Evolutionary conservation across 2,888 invertebrate species (phyloP).

Genomic region (Aproaerema taeniolella): DNA sequence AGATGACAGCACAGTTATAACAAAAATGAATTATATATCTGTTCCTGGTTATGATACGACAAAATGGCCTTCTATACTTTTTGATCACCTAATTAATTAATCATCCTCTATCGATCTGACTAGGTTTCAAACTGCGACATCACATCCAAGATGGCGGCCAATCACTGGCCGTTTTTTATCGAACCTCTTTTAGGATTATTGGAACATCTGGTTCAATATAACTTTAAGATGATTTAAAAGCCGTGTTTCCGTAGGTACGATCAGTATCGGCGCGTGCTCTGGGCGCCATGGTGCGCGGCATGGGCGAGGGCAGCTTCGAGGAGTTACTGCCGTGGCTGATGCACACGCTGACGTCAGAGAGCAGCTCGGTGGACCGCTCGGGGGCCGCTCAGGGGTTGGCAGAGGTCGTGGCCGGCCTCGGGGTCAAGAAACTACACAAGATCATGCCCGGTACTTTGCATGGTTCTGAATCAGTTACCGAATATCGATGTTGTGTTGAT

Average conservation of each 20-base stretch:
- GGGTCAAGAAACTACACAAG: slow-evolving; percentile 95
- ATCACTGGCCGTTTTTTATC: no score
- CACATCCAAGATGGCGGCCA: no score
- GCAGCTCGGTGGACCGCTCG: slow-evolving; percentile 95
- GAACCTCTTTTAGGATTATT: no score
- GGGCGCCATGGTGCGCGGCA: slow-evolving; percentile 98
- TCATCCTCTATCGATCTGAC: no score
- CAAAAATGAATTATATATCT: no score
- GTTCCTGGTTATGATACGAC: no score
- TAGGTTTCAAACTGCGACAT: no score
- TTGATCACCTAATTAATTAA: no score
- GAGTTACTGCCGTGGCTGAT: slow-evolving; percentile 98
- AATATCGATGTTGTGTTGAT: no score
- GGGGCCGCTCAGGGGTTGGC: slow-evolving; percentile 98
- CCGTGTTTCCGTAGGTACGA: slow-evolving; percentile 78
- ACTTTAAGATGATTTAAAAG: neutral
- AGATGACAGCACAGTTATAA: no score
- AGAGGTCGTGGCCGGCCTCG: slow-evolving; percentile 97
- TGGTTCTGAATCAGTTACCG: no score
- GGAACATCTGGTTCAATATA: neutral
- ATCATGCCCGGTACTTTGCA: slow-evolving; percentile 88
- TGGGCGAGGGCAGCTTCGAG: slow-evolving; percentile 97
- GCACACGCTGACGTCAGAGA: slow-evolving; percentile 97
- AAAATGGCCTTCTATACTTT: no score
- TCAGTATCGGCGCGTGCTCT: slow-evolving; percentile 97